phyloP scores from a whole-genome alignment of 2,888 invertebrate genomes.

The Andrena chrysosceles region DNA sequence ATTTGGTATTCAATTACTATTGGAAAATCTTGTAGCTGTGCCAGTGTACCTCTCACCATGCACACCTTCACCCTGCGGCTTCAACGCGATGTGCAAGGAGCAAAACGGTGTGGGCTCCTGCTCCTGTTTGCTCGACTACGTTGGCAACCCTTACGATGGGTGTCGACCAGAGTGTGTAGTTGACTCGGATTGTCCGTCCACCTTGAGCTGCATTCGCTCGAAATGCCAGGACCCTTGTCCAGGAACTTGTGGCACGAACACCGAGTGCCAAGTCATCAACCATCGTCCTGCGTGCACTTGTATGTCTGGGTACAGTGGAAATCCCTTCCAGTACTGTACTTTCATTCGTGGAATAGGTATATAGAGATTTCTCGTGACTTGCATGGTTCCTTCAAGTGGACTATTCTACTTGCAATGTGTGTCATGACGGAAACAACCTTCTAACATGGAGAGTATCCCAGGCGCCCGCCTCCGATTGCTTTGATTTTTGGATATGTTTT shows the following conservation, averaged over 20 bases:
- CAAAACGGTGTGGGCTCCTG: slow-evolving; percentile 86
- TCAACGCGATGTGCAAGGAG: slow-evolving; percentile 88
- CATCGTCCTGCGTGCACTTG: slow-evolving; percentile 85
- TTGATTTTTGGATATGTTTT: too few relatives aligned
- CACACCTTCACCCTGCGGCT: slow-evolving; percentile 88
- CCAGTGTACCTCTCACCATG: slow-evolving; percentile 86
- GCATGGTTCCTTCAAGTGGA: background rate
- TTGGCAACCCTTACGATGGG: slow-evolving; percentile 88
- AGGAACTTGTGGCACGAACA: slow-evolving; percentile 88
- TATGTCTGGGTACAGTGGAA: slow-evolving; percentile 81
- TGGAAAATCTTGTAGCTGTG: slow-evolving; percentile 30
- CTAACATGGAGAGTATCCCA: too few relatives aligned
- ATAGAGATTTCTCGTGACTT: background rate
- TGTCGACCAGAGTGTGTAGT: slow-evolving; percentile 93
- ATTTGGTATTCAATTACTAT: background rate
- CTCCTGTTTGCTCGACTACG: slow-evolving; percentile 87
- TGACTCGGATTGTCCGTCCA: slow-evolving; percentile 91
- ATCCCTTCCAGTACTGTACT: slow-evolving; percentile 88
- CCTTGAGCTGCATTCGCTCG: slow-evolving; percentile 90
- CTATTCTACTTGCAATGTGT: background rate
- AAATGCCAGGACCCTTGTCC: slow-evolving; percentile 91
- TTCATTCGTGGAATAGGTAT: slow-evolving; percentile 80
- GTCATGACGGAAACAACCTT: too few relatives aligned
- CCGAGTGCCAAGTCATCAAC: slow-evolving; percentile 85
- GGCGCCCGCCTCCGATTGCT: too few relatives aligned